Percentiles rank a stretch among this genome's conserved stretches.
Evolutionary conservation across 2,888 invertebrate genomes (phyloP).

Genomic region (Ommatoiulus sabulosus): DNA sequence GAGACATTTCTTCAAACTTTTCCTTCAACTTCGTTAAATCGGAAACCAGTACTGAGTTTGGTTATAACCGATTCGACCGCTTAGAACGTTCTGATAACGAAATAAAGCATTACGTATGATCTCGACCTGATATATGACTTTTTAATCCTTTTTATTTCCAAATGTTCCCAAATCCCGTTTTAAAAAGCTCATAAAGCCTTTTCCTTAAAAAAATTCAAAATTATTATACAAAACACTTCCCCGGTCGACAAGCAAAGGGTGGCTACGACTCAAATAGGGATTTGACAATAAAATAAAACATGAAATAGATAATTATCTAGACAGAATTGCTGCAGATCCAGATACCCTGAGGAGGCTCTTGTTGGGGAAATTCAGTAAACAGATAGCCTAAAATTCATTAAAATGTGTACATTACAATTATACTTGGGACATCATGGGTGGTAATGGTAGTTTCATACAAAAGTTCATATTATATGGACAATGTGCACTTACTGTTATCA

Average conservation of each 20-base stretch:
- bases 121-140: conserved; percentile 35
- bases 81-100: not conserved
- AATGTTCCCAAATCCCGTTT: conserved; percentile 37
- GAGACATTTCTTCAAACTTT: no score
- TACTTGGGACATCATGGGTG: not conserved
- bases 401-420: not conserved
- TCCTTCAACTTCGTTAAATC: no score
- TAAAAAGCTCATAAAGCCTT: conserved; percentile 37
- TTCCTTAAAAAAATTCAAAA: not conserved
- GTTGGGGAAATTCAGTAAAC: not conserved
- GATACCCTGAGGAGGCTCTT: conserved; percentile 40
- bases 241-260: not conserved
- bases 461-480: not conserved
- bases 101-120: conserved; percentile 16
- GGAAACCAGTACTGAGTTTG: not conserved
- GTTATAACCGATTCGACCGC: not conserved
- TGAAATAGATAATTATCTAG: not conserved
- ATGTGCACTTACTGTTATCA: conserved; percentile 27
- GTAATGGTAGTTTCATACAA: not conserved
- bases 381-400: conserved; percentile 5
- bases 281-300: not conserved
- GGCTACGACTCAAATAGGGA: not conserved
- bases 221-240: not conserved
- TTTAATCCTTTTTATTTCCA: conserved; percentile 23
- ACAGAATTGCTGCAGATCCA: conserved; percentile 45